Conservation (phyloP, 2,797 vertebrate genomes). For the Linurgus olivaceus region DNA sequence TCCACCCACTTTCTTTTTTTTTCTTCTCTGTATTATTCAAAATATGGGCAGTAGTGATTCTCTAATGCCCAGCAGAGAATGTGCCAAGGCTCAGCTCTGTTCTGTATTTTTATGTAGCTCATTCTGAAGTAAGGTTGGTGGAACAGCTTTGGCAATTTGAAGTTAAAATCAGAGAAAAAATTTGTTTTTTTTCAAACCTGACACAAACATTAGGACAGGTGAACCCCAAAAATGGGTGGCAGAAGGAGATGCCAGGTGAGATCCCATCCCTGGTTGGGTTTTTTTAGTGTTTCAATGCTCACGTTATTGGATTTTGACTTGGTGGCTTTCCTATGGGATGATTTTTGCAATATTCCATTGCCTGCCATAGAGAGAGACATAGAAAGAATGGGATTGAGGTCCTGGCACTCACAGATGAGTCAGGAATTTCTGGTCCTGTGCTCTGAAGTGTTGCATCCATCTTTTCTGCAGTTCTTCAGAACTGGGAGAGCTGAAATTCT, state of each 20-base stretch:
- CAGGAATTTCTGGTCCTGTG: neutral
- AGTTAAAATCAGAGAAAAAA: neutral
- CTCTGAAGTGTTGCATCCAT: neutral
- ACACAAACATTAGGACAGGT: neutral
- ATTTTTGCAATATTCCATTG: neutral
- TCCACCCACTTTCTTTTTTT: neutral
- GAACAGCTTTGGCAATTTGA: neutral
- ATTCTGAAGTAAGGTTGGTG: neutral
- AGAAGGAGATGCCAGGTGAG: neutral
- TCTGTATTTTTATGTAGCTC: neutral
- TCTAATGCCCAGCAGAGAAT: neutral
- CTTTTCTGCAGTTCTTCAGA: neutral
- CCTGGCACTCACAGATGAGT: neutral
- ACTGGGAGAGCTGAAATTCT: neutral
- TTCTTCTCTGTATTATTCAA: neutral
- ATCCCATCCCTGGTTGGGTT: neutral
- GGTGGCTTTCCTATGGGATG: neutral
- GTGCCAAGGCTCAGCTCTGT: neutral
- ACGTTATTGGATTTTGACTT: neutral
- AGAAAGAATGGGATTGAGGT: neutral
- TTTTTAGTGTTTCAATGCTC: neutral
- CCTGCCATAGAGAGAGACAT: accelerated
- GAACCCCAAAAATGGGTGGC: neutral
- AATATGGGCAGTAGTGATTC: neutral
- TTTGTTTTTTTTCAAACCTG: neutral